Percentiles rank a stretch among this genome's conserved stretches.
Conservation (phyloP, 2,113 vertebrate genomes). For the Labrus mixtus region DNA sequence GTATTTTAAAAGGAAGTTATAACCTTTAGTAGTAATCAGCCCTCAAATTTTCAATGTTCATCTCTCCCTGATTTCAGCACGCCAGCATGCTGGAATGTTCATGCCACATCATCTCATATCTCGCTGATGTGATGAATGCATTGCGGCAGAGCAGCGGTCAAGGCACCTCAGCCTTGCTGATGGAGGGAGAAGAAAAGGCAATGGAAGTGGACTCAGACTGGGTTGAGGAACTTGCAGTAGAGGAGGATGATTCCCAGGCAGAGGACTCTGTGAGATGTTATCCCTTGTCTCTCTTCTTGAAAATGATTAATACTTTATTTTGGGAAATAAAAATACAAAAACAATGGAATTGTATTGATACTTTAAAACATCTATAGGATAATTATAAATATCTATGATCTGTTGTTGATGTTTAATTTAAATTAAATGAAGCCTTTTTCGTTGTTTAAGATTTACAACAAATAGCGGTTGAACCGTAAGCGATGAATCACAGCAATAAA, state of each 20-base stretch:
- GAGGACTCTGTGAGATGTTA: slow-evolving; percentile 91
- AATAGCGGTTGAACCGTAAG: background rate
- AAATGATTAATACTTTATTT: background rate
- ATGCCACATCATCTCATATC: slow-evolving; percentile 96
- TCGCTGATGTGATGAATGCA: slow-evolving; percentile 97
- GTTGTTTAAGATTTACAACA: background rate
- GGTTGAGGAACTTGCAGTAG: slow-evolving; percentile 97
- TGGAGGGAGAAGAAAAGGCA: slow-evolving; percentile 95
- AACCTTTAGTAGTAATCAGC: background rate
- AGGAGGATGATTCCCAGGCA: slow-evolving; percentile 98
- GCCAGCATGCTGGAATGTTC: slow-evolving; percentile 95
- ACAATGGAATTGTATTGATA: no score
- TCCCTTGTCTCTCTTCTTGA: background rate
- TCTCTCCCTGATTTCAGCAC: slow-evolving; percentile 82
- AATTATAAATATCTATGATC: no score
- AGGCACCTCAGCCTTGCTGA: slow-evolving; percentile 89
- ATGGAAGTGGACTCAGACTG: slow-evolving; percentile 99
- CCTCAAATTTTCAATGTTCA: background rate
- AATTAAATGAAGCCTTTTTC: no score
- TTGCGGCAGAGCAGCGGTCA: slow-evolving; percentile 92
- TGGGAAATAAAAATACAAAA: no score
- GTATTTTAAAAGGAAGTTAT: background rate
- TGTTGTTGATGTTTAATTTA: no score
- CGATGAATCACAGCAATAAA: background rate
- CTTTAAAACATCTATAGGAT: no score